Base-by-base conservation (phyloP, 30 jellyfish, hydroid and myxozoan genomes). In the Phacellophora camtschatica region DNA sequence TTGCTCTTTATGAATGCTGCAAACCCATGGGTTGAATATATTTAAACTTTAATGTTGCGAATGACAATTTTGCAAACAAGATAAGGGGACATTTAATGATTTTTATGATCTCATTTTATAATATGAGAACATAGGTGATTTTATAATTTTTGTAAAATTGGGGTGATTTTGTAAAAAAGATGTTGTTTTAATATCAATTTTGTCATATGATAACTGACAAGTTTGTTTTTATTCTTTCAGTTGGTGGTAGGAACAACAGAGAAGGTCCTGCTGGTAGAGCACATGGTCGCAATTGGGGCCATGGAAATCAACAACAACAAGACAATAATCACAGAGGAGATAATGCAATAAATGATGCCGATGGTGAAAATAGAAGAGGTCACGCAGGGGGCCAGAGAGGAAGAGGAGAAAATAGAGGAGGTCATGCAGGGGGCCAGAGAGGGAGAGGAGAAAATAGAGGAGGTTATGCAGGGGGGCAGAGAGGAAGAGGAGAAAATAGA, bases 271-370 rank as follows among this genome's bases (percentile, higher is more conserved):
- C 58, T 22, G 24, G 75, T 18, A 65, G 41, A 6, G 18, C 61
- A 30, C 61, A 42, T 30, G 58, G 58, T 5, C 58, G 58, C 58
- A 65, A 65, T 65, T 22, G 79, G 22, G 79, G 62, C 62, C 41
- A 61, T 31, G 79, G 62, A 4, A 22, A 39, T 31, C 50, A 28
- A 0, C 4, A 22, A 11, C 37, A 27, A 55, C n/a, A n/a, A n/a
- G n/a, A n/a, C n/a, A n/a, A n/a, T n/a, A n/a, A n/a, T n/a, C n/a
- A n/a, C n/a, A n/a, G n/a, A n/a, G n/a, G n/a, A n/a, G n/a, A n/a
- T n/a, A n/a, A n/a, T n/a, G n/a, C n/a, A n/a, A n/a, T n/a, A n/a
- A n/a, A n/a, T n/a, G n/a, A n/a, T n/a, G n/a, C n/a, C n/a, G n/a
- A n/a, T n/a, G n/a, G n/a, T n/a, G n/a, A n/a, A n/a, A n/a, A n/a